These are phyloP conservation scores for Sinocyclocheilus grahami DNA, from an alignment of 2,113 vertebrate species.

Conservation along the genomic window DNA sequence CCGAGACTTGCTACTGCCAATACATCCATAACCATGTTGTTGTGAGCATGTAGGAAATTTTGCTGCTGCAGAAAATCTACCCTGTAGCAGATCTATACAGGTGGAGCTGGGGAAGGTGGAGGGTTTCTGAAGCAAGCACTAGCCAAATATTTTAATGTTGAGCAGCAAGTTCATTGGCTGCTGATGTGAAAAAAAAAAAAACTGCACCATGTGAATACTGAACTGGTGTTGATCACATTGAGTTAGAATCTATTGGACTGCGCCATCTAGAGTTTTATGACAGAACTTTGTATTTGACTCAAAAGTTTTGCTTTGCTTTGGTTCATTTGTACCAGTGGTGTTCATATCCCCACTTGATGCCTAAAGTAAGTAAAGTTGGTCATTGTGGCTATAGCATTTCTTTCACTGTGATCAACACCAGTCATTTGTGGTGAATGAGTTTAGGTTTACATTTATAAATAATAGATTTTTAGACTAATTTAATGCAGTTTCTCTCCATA, in stretches of 20 bases:
- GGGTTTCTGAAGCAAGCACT: too few species aligned
- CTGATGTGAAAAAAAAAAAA: too few species aligned
- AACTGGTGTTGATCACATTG: too few species aligned
- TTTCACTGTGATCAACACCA: background rate
- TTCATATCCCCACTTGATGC: background rate
- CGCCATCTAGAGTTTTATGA: background rate
- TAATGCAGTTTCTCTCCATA: background rate
- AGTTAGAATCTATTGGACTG: background rate
- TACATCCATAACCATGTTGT: too few species aligned
- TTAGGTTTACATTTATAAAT: background rate
- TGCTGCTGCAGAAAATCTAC: too few species aligned
- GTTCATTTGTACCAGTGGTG: background rate
- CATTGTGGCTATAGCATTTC: background rate
- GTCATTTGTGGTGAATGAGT: background rate
- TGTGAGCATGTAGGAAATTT: too few species aligned
- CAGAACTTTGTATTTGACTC: too few species aligned
- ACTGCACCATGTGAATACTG: background rate
- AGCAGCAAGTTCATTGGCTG: background rate
- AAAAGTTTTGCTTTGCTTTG: background rate
- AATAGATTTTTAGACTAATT: background rate
- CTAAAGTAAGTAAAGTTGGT: background rate
- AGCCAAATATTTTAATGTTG: background rate
- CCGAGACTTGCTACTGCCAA: too few species aligned
- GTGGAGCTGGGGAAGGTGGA: too few species aligned
- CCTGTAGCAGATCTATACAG: too few species aligned